Evolutionary conservation across 1,140 invertebrate genomes (phyloP).

Genomic region (Adelges cooleyi): DNA sequence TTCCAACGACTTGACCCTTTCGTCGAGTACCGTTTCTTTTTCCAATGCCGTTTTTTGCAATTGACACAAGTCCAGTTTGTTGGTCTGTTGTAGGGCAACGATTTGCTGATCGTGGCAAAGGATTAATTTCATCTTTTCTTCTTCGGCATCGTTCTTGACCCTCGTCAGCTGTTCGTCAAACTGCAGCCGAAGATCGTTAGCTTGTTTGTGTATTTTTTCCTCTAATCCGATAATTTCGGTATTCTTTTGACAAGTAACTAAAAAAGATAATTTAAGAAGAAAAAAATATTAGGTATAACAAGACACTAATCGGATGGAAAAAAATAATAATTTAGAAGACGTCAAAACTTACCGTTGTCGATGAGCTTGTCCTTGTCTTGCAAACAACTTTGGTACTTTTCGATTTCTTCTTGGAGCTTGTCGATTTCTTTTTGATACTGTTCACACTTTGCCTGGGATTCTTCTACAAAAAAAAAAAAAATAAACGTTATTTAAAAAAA

Average conservation of each 20-base stretch:
- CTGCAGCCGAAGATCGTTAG: conserved; percentile 21
- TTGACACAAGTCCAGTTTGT: background rate
- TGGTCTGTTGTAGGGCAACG: background rate
- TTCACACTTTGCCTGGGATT: background rate
- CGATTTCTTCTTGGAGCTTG: background rate
- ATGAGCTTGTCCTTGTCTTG: conserved; percentile 2
- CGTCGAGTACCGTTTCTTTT: background rate
- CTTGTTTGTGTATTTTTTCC: conserved; percentile 4
- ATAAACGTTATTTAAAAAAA: too few relatives aligned
- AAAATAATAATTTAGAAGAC: too few relatives aligned
- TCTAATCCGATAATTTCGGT: background rate
- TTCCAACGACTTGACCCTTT: background rate
- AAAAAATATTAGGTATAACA: too few relatives aligned
- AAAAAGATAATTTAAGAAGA: background rate
- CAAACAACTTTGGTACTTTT: background rate
- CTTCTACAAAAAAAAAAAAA: background rate
- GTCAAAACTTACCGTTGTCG: conserved; percentile 3
- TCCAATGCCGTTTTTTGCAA: background rate
- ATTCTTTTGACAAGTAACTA: conserved; percentile 2
- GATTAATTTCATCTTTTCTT: conserved; percentile 36
- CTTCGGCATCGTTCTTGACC: conserved; percentile 31
- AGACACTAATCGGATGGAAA: too few relatives aligned
- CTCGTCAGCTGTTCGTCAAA: conserved; percentile 29
- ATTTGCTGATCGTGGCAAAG: conserved; percentile 30
- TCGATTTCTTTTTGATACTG: conserved; percentile 7